Conservation (phyloP, 2,888 invertebrate genomes). For the Smittia sp. region DNA sequence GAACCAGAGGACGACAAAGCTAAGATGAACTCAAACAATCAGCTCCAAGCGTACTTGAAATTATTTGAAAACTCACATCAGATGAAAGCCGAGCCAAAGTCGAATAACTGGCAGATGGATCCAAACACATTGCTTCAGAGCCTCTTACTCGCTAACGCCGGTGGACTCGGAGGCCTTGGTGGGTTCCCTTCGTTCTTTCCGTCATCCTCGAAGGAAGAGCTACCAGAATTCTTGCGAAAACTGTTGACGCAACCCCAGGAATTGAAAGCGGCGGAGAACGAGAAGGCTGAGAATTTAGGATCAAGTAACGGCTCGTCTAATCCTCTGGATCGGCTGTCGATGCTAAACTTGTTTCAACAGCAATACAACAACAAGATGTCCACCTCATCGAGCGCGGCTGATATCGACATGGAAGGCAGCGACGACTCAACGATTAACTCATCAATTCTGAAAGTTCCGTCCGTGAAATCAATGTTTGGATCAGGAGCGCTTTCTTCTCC, state of each 20-base stretch:
- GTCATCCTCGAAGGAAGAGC: constrained; percentile 44
- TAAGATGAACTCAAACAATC: constrained; percentile 49
- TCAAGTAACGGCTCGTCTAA: constrained; percentile 47
- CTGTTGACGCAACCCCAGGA: constrained; percentile 46
- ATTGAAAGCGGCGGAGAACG: constrained; percentile 38
- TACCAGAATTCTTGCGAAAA: constrained; percentile 42
- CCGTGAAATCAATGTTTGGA: constrained; percentile 69
- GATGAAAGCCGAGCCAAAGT: constrained; percentile 48
- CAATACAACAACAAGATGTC: constrained; percentile 41
- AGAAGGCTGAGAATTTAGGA: constrained; percentile 44
- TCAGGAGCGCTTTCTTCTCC: background rate
- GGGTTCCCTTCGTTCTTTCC: constrained; percentile 43
- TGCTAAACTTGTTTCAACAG: constrained; percentile 46
- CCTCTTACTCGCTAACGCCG: constrained; percentile 48
- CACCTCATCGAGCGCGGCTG: constrained; percentile 49
- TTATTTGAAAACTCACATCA: constrained; percentile 42
- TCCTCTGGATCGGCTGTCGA: constrained; percentile 43
- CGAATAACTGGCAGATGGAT: constrained; percentile 47
- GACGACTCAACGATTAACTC: constrained; percentile 63
- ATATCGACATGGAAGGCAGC: constrained; percentile 52
- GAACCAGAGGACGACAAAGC: constrained; percentile 61
- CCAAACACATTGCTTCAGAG: constrained; percentile 49
- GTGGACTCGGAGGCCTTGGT: constrained; percentile 41
- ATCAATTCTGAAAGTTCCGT: constrained; percentile 81
- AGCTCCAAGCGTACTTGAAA: constrained; percentile 43